Evolutionary conservation across 35 echinoderm and acorn worm species (phyloP), one percentile per base, ranked within the genome.

Genomic region (Ophioderma brevispina): DNA sequence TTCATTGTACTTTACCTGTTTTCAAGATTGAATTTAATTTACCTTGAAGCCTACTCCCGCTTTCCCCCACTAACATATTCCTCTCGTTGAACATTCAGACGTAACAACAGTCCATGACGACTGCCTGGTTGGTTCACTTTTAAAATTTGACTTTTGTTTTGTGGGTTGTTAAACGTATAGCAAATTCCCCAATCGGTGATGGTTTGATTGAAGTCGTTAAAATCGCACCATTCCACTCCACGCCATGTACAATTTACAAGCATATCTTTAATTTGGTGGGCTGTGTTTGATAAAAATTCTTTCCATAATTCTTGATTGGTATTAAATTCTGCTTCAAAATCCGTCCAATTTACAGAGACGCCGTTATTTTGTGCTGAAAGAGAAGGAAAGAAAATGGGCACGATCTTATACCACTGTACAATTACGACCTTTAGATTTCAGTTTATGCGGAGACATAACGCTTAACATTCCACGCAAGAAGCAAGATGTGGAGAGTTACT

Each of bases 231-330:
- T n/a, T 76, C 8, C 1, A 41, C 1, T 21, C 34, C 28, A 1
- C 64, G 31, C 84, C 84, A 77, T 55, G 13, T 19, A 31, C 84
- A 87, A 25, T 76, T 28, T 0, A 87, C 5, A 13, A 87, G 55
- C 84, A 87, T 87, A 17, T 87, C 84, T 30, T 35, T 17, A 15
- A 87, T 87, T 32, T 77, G 84, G 31, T 87, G 70, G 31, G 84
- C n/a, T 38, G 64, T 52, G 6, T 55, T 84, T 2, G 31, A 33
- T 1, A 82, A 41, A 38, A 36, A 18, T 21, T 52, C 46, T 11
- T 11, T 52, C 8, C 8, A 52, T 52, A 11, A 8, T 52, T 52
- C 46, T 21, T 52, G 46, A 8, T 52, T 21, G 17, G 23, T 6
- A 30, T 30, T 70, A 25, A 70, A 30, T 25, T 2, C 15, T 25